Evolutionary conservation across 2,888 invertebrate species (phyloP).

Genomic region (Harmothoe impar): DNA sequence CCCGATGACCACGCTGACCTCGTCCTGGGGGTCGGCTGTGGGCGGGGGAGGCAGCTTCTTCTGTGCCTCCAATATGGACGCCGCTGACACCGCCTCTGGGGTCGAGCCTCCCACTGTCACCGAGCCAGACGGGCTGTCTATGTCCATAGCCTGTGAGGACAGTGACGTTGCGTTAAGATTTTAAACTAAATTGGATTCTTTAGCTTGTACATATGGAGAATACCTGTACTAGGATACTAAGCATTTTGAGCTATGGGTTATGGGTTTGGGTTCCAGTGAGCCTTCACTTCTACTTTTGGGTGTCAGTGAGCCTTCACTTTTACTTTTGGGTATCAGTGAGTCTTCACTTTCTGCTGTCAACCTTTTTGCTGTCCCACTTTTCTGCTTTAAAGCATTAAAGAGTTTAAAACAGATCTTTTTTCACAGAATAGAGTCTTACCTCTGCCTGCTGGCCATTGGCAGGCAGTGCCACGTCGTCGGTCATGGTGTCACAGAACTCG

Average conservation of each 20-base stretch:
- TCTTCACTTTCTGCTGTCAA: no score
- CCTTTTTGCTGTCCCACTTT: no score
- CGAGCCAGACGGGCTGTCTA: slow-evolving; percentile 50
- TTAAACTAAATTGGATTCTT: no score
- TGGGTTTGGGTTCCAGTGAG: no score
- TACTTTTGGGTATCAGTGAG: no score
- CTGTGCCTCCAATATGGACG: background rate
- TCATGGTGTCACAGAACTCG: slow-evolving; percentile 44
- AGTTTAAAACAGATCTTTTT: no score
- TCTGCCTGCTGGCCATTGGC: background rate
- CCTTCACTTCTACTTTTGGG: no score
- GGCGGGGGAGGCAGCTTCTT: slow-evolving; percentile 67
- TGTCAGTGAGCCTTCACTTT: no score
- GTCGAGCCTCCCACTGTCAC: background rate
- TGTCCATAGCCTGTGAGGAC: slow-evolving; percentile 60
- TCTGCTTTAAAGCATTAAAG: no score
- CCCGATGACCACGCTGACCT: slow-evolving; percentile 62
- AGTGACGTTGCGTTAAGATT: background rate
- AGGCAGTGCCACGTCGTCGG: background rate
- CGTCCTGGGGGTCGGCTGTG: slow-evolving; percentile 57
- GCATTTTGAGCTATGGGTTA: no score
- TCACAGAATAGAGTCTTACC: background rate
- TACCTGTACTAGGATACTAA: no score
- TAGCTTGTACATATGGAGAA: no score
- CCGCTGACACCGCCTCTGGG: background rate